Percentiles rank a stretch among this genome's conserved stretches.
phyloP scores from a whole-genome alignment of 2,113 vertebrate genomes.

The Sapajus apella region DNA sequence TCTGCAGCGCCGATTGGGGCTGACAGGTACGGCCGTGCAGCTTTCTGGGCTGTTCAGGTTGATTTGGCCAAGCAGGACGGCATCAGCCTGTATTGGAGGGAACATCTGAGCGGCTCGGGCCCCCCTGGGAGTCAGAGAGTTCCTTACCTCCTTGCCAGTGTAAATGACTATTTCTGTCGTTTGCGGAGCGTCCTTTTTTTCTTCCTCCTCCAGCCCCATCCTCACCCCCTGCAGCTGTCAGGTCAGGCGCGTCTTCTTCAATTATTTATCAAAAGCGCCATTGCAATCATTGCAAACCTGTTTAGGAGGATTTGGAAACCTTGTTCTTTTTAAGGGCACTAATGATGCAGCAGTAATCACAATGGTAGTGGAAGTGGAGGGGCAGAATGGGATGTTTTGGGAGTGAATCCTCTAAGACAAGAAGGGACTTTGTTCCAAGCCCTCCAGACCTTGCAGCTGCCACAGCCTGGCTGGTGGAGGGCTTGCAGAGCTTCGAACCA shows the following conservation, averaged over 20 bases:
- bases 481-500: background rate
- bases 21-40: conserved; percentile 86
- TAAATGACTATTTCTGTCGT: conserved; percentile 82
- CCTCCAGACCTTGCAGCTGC: background rate
- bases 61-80: conserved; percentile 87
- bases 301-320: conserved; percentile 67
- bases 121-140: conserved; percentile 83
- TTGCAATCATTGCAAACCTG: conserved; percentile 80
- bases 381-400: background rate
- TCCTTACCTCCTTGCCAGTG: conserved; percentile 80
- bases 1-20: conserved; percentile 85
- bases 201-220: conserved; percentile 63
- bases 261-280: conserved; percentile 83
- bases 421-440: background rate
- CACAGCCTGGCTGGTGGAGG: background rate
- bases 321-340: conserved; percentile 47
- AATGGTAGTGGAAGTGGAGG: conserved; percentile 41
- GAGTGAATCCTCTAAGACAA: too few relatives aligned
- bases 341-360: background rate
- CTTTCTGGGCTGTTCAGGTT: conserved; percentile 87
- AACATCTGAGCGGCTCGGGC: conserved; percentile 82
- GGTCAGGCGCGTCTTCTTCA: conserved; percentile 74
- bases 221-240: background rate
- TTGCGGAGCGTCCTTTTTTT: conserved; percentile 52
- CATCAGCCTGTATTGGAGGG: conserved; percentile 89